Percentiles rank a stretch among this genome's conserved stretches.
These are phyloP conservation scores for Sitobion miscanthi DNA, from an alignment of 1,140 invertebrate genomes.

Conservation along the genomic window DNA sequence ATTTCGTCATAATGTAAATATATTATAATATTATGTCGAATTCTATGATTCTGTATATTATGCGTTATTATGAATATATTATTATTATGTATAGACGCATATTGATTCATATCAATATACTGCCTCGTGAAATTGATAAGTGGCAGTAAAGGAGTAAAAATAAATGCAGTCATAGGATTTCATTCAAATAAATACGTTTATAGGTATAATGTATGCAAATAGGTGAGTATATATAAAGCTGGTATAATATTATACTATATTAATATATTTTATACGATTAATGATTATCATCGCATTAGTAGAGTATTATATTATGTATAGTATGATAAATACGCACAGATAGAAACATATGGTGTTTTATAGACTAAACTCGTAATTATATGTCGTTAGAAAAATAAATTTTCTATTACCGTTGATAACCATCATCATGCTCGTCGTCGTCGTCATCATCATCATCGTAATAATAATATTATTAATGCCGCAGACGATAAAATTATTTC, in stretches of 20 bases:
- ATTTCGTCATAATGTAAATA: neutral
- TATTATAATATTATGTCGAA: neutral
- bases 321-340: neutral
- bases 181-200: neutral
- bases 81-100: neutral
- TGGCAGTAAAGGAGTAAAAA: neutral
- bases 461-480: neutral
- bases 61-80: neutral
- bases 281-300: neutral
- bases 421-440: neutral
- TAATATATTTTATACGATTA: conserved; percentile 8
- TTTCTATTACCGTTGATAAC: conserved; percentile 28
- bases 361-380: neutral
- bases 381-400: conserved; percentile 2
- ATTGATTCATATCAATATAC: neutral
- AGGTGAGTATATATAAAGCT: neutral
- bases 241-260: neutral
- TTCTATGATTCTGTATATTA: neutral
- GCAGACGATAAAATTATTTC: neutral
- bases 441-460: neutral
- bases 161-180: neutral
- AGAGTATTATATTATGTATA: neutral
- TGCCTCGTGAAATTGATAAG: neutral
- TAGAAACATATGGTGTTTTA: neutral
- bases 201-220: neutral